phyloP scores from a whole-genome alignment of 2,888 invertebrate species.

The Azorinus chamasolen region DNA sequence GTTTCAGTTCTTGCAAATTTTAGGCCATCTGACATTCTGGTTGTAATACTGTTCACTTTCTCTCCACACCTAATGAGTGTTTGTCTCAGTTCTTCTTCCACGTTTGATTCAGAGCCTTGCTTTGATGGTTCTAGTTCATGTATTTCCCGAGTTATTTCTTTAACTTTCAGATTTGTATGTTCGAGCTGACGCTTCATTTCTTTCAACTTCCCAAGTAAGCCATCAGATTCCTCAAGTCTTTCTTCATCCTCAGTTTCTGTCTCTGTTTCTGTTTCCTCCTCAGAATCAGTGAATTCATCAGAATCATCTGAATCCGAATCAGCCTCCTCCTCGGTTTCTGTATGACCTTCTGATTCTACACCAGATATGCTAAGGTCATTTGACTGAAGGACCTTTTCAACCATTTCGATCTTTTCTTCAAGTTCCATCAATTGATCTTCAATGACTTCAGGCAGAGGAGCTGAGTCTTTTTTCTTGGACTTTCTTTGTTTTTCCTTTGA shows the following conservation, averaged over 20 bases:
- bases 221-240: constrained; percentile 55
- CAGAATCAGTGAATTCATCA: constrained; percentile 63
- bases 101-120: constrained; percentile 39
- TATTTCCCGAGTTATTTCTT: constrained; percentile 68
- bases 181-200: constrained; percentile 77
- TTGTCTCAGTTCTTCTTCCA: constrained; percentile 59
- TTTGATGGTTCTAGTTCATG: constrained; percentile 49
- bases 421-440: constrained; percentile 72
- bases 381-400: constrained; percentile 71
- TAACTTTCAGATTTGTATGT: constrained; percentile 70
- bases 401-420: constrained; percentile 71
- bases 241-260: constrained; percentile 61
- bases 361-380: constrained; percentile 56
- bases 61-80: constrained; percentile 71
- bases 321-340: constrained; percentile 60
- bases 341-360: constrained; percentile 51
- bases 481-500: constrained; percentile 25
- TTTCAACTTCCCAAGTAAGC: constrained; percentile 70
- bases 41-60: constrained; percentile 71
- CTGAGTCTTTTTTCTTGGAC: constrained; percentile 8
- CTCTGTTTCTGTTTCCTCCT: constrained; percentile 54
- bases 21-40: constrained; percentile 65
- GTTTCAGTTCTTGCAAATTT: constrained; percentile 61
- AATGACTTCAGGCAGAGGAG: constrained; percentile 66
- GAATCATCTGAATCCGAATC: constrained; percentile 67